Base-by-base conservation (phyloP, 2,888 invertebrate genomes). In the Pseudanteris insignis region DNA sequence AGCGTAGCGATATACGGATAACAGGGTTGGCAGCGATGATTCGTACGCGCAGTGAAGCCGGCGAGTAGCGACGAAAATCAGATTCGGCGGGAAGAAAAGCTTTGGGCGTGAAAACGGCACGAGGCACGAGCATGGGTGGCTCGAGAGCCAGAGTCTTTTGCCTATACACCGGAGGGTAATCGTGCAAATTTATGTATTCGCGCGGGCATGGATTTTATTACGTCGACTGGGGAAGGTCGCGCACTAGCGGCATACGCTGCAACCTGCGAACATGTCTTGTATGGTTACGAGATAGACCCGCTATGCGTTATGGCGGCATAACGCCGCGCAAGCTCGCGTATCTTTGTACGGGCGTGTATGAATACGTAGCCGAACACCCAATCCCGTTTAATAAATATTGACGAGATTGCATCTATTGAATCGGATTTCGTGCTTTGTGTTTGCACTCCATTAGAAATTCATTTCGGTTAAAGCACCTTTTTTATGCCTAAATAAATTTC, bases 141-240 rank as follows among this genome's bases (percentile, higher is more conserved):
- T 43, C 47, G 47, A 51, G 61, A 61, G 48, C 51, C 37, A 30
- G 48, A 33, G 41, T 33, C 44, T 32, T 60, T 47, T 51, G 40
- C 43, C 26, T 33, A 43, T 40, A 30, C 28, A 28, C 48, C 44
- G 32, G 40, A 32, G 63, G 55, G 64, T 63, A 71, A 72, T 72
- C 70, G 66, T 25, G 65, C 36, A 66, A 71, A 72, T 72, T 71
- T 72, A 72, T 72, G 71, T 68, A 67, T 68, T 66, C 70, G 66
- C 67, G 69, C 64, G 66, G 64, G 50, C 59, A 48, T 50, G 46
- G 61, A 61, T 64, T 64, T 64, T 47, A 61, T 51, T 59, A 51
- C 51, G 29, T 28, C 38, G 57, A 13, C 32, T 51, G 32, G 47
- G 55, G 38, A 36, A 53, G 47, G 24, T 53, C 48, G 53, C 34